Conservation (phyloP, 2,888 invertebrate genomes). For the Caenorhabditis zanzibari region DNA sequence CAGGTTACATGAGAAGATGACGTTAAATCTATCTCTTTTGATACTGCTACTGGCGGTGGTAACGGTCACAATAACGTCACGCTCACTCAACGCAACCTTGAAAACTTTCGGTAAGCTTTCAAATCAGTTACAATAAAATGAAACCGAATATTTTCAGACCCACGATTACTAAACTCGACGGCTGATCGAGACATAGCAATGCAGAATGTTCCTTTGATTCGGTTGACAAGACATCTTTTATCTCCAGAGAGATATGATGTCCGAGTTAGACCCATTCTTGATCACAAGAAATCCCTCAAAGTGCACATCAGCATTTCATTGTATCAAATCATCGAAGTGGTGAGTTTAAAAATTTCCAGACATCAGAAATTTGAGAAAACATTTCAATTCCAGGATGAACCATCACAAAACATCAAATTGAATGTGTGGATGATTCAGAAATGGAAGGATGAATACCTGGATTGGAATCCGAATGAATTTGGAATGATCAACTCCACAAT, state of each 20-base stretch:
- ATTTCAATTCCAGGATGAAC: slow-evolving; percentile 83
- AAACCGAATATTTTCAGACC: slow-evolving; percentile 18
- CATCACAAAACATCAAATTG: slow-evolving; percentile 85
- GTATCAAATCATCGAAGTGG: slow-evolving; percentile 80
- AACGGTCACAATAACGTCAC: slow-evolving; percentile 8
- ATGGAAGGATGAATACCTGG: slow-evolving; percentile 81
- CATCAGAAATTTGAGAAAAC: too few species aligned
- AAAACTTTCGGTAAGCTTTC: slow-evolving; percentile 34
- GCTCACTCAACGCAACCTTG: slow-evolving; percentile 49
- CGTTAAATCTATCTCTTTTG: not conserved
- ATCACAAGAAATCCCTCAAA: slow-evolving; percentile 78
- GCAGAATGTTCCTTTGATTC: slow-evolving; percentile 78
- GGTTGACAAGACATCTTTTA: slow-evolving; percentile 79
- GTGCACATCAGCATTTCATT: slow-evolving; percentile 81
- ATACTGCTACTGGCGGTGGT: not conserved
- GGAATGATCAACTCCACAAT: slow-evolving; percentile 81
- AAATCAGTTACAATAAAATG: not conserved
- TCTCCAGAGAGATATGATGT: slow-evolving; percentile 79
- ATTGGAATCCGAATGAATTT: slow-evolving; percentile 77
- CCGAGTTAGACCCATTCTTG: slow-evolving; percentile 79
- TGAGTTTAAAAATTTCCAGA: slow-evolving; percentile 30
- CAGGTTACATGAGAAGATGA: slow-evolving; percentile 43
- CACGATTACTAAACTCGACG: slow-evolving; percentile 53
- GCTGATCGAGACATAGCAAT: slow-evolving; percentile 62
- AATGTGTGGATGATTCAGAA: slow-evolving; percentile 85